Evolutionary conservation across 2,797 vertebrate genomes (phyloP), one percentile per base, ranked within the genome.

Genomic region (Tauraco hartlaubi): DNA sequence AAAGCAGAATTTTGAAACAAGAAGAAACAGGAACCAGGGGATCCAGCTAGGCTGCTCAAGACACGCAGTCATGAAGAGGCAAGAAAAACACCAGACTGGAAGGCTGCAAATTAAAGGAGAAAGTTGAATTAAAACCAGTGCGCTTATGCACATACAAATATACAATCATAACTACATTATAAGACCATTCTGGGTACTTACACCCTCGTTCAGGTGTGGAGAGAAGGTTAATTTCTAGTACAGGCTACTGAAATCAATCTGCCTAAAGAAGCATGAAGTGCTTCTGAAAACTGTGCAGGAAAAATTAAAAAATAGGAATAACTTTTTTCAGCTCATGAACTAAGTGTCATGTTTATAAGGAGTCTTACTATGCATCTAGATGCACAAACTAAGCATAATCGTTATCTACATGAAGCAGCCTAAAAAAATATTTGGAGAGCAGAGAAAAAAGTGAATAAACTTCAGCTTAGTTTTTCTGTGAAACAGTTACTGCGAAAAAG

Each of bases 71-170:
- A 90, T 91, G 96, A 96, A 95, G 96, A 95, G 88, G 91, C 92
- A 95, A 96, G 94, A 96, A 82, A 97, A 95, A 95, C 95, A 97
- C 79, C 96, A 97, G 82, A 94, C 95, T 83, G 91, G 95, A 94
- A 88, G 33, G 94, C 96, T 96, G 96, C 92, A 97, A 97, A 97
- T 96, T 90, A 97, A 96, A 97, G 91, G 52, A 97, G 91, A 97
- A 96, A 97, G 89, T 28, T 63, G 73, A 95, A 94, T 97, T 97
- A 96, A 97, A 96, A 97, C 55, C 90, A 90, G 79, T 43, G 88
- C 54, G 56, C 56, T 94, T 90, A 56, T 6, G 68, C 85, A 91
- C 82, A 72, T 29, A 86, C 43, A 96, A 85, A 96, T 33, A 92
- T 3, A 95, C 79, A 93, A 51, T 88, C 11, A 4, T 49, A 83